Evolutionary conservation across 2,113 vertebrate species (phyloP).

Genomic region (Rhynchomys soricoides): DNA sequence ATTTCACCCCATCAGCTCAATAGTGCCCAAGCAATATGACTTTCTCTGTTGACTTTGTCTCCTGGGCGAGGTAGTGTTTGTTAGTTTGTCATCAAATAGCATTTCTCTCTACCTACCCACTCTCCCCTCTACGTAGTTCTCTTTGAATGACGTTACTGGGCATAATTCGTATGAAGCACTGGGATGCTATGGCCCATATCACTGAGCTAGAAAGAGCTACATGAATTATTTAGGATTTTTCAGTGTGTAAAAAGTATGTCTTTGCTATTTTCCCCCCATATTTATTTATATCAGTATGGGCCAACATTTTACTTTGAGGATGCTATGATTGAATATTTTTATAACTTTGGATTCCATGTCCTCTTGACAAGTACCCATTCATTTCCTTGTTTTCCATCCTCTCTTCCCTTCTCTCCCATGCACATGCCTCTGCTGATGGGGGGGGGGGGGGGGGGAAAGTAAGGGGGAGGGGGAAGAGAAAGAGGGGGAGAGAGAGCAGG

Average conservation of each 20-base stretch:
- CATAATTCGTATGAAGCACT: background rate
- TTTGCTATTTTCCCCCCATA: background rate
- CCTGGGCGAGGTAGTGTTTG: background rate
- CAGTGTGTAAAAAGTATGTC: background rate
- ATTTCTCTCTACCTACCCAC: background rate
- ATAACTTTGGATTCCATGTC: background rate
- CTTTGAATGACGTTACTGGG: background rate
- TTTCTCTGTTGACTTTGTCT: background rate
- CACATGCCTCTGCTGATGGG: background rate
- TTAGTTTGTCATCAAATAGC: background rate
- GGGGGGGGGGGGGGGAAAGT: too few relatives aligned
- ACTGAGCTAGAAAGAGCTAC: background rate
- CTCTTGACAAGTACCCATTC: background rate
- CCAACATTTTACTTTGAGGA: background rate
- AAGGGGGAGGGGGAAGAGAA: too few relatives aligned
- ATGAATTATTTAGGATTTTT: slow-evolving; percentile 35
- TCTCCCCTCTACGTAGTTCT: background rate
- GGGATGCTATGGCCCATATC: background rate
- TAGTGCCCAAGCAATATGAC: background rate
- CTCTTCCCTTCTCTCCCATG: background rate
- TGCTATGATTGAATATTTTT: background rate
- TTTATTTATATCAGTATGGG: slow-evolving; percentile 13
- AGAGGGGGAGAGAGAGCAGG: too few relatives aligned
- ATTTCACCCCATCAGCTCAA: background rate
- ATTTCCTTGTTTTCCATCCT: background rate